Base-by-base conservation (phyloP, 2,113 vertebrate species). In the Aepyceros melampus region DNA sequence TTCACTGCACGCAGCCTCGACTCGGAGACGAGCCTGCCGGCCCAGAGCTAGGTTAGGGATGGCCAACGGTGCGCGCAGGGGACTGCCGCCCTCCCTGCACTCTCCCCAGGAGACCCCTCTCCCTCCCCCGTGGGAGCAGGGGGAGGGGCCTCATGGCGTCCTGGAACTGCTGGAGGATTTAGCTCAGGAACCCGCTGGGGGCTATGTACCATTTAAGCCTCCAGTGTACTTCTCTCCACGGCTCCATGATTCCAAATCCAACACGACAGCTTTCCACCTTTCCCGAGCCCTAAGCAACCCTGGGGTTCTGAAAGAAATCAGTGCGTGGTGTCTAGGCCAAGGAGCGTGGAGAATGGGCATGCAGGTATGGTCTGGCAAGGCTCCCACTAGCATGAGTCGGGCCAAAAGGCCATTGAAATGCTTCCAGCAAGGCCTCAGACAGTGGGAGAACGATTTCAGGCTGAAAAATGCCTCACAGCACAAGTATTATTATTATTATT, bases 151-250 rank as follows among this genome's bases (percentile, higher is more conserved):
- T 0, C 19, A 36, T 97, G 97, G 94, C 58, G 53, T 96, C 95
- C 94, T 87, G 97, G 93, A 96, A 93, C 87, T 53, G 6, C 29
- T 15, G 64, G 36, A 94, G 79, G 31, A 90, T 91, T 62, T 93
- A 94, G 90, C 88, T 87, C 87, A 5, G 87, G 58, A 97, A 31
- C 84, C n/a, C 56, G 3, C 82, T 0, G 49, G 81, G 92, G 91
- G 53, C 62, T 1, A 17, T 36, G 82, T 81, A 93, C 93, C 92
- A 45, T 58, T 87, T 87, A 60, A 58, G 49, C 6, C 5, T 16
- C 40, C 64, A 4, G 11, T 27, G 71, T 43, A 90, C 64, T 9
- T 6, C 47, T 36, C 76, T 86, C 5, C 40, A 43, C 6, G 17
- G 49, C 56, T 79, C 60, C 55, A 33, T 55, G 81, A 94, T 53